phyloP scores from a whole-genome alignment of 2,888 invertebrate species.

The Drepanosiphum platanoidis region DNA sequence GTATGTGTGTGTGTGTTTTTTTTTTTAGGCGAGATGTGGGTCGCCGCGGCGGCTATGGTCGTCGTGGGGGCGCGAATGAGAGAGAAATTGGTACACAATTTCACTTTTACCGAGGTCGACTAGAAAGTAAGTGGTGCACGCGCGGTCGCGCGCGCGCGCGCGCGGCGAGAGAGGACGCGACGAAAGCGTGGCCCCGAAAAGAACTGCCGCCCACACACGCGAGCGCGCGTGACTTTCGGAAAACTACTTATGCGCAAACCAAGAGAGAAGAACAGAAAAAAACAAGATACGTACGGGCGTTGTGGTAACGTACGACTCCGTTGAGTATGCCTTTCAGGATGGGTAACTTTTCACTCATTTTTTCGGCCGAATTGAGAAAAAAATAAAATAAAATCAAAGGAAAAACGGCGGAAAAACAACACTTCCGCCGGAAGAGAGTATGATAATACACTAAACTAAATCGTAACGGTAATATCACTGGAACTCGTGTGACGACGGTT shows the following conservation, averaged over 20 bases:
- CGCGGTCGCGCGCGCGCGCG: constrained; percentile 3
- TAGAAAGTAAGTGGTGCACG: constrained; percentile 44
- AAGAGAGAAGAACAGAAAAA: neutral
- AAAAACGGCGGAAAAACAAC: neutral
- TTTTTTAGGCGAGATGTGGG: constrained; percentile 5
- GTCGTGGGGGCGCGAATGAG: constrained; percentile 55
- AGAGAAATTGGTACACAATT: constrained; percentile 61
- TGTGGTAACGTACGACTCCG: constrained; percentile 90
- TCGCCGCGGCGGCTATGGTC: neutral
- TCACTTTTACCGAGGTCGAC: constrained; percentile 61
- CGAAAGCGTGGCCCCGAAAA: constrained; percentile 33
- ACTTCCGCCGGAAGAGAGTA: neutral
- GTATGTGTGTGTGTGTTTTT: too few relatives aligned
- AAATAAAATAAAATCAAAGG: neutral
- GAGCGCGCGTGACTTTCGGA: neutral
- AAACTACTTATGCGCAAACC: too few relatives aligned
- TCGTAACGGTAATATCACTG: too few relatives aligned
- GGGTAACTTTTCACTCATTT: constrained; percentile 88
- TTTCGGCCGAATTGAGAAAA: neutral
- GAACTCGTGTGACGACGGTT: too few relatives aligned
- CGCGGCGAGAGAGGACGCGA: constrained; percentile 20
- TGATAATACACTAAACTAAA: too few relatives aligned
- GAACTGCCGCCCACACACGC: neutral
- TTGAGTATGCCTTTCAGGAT: constrained; percentile 91
- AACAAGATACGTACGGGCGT: constrained; percentile 84